Base-by-base conservation (phyloP, 2,888 invertebrate species). In the Elegia similella region DNA sequence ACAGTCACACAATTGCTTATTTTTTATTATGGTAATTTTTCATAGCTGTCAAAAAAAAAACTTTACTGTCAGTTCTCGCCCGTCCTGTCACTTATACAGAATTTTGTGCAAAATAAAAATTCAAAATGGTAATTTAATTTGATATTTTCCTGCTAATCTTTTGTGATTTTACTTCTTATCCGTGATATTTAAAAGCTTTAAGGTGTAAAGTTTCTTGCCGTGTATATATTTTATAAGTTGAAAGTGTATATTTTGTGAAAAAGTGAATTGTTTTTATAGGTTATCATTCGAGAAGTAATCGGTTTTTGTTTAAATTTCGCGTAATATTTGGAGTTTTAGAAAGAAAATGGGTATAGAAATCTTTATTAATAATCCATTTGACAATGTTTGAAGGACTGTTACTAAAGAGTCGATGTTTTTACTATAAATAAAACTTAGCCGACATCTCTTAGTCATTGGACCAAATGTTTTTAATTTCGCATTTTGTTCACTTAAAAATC, bases 71-170 rank as follows among this genome's bases (percentile, higher is more conserved):
- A 23, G 23, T 5, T 2, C 23, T 23, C 23, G 23, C 5, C 23
- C 23, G 2, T 3, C 5, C 23, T 23, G 23, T 34, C 2, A 12
- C n/a, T 38, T 10, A n/a, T n/a, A 12, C 38, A n/a, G 38, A 63
- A 68, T 69, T 74, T 71, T 76, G 70, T 77, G 77, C 76, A 68
- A 65, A 61, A 69, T 38, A 38, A 64, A 66, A 65, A 62, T 65
- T 65, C 78, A 87, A 87, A 84, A 89, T 89, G 89, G 89, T 89
- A 89, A 88, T 64, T 79, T 13, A 80, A 88, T 84, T 84, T 63
- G 0, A 53, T 64, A 65, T 77, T 82, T 78, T 62, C 65, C 2
- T 1, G 46, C 16, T 66, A 84, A 89, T 89, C 89, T 57, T 52
- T 42, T 0, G n/a, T 42, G 15, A 53, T 59, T 72, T 58, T 8